Evolutionary conservation across 2,888 invertebrate genomes (phyloP).

Genomic region (Drosophila sordidapex): DNA sequence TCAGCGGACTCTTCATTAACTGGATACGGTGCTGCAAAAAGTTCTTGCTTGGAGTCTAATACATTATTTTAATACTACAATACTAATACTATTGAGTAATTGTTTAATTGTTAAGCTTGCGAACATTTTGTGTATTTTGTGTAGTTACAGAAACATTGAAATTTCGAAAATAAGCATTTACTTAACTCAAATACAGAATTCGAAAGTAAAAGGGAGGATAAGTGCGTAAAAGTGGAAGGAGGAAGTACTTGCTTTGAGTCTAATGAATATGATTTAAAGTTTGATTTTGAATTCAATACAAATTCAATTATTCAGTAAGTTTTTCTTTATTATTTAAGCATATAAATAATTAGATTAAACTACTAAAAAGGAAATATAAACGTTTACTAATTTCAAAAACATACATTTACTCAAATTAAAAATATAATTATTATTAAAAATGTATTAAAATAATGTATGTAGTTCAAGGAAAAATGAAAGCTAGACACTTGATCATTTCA

Average conservation of each 20-base stretch:
- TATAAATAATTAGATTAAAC: neutral
- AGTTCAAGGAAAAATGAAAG: neutral
- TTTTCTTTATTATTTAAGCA: neutral
- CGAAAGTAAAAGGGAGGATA: neutral
- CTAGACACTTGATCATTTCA: neutral
- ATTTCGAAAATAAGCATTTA: conserved; percentile 3
- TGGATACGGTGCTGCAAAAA: neutral
- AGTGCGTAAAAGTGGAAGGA: neutral
- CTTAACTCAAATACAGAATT: neutral
- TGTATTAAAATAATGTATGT: neutral
- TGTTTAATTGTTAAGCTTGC: neutral
- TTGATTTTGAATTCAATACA: neutral
- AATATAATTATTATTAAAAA: neutral
- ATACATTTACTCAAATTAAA: conserved; percentile 6
- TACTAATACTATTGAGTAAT: neutral
- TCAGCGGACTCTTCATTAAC: neutral
- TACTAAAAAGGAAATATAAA: neutral
- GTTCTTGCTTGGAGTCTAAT: neutral
- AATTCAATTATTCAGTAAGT: neutral
- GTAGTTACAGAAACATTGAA: neutral
- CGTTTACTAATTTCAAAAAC: neutral
- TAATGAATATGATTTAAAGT: neutral
- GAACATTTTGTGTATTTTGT: neutral
- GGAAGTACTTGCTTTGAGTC: neutral
- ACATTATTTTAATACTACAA: neutral